phyloP scores from a whole-genome alignment of 2,888 invertebrate species.

The Eupeodes luniger region DNA sequence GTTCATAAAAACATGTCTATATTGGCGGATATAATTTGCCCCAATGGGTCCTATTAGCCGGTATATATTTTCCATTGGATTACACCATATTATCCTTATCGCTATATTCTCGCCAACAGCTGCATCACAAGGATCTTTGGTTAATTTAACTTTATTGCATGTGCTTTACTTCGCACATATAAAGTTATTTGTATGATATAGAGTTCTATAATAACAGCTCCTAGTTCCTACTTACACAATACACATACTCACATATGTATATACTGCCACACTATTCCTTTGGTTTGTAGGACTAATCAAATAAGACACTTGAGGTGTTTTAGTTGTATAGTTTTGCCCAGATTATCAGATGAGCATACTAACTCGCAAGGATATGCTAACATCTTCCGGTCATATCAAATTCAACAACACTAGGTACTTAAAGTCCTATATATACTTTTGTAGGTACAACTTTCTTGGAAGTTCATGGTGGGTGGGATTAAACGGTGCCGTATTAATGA shows the following conservation, averaged over 20 bases:
- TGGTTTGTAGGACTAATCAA: constrained; percentile 53
- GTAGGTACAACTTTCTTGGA: too few species aligned
- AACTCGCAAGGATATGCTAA: constrained; percentile 69
- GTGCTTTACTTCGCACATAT: neutral
- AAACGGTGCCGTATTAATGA: too few species aligned
- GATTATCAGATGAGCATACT: constrained; percentile 72
- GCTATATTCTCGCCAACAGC: constrained; percentile 56
- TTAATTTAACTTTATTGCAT: constrained; percentile 71
- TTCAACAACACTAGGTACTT: constrained; percentile 29
- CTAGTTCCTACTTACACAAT: neutral
- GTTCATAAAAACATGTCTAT: constrained; percentile 15
- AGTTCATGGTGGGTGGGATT: too few species aligned
- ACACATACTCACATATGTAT: neutral
- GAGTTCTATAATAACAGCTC: neutral
- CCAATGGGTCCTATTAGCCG: constrained; percentile 66
- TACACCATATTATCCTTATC: constrained; percentile 66
- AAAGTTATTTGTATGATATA: neutral
- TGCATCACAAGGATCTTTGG: constrained; percentile 63
- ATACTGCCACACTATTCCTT: constrained; percentile 5
- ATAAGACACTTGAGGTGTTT: constrained; percentile 63
- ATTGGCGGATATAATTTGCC: constrained; percentile 62
- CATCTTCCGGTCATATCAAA: constrained; percentile 69
- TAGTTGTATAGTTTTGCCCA: constrained; percentile 55
- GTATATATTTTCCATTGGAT: constrained; percentile 67
- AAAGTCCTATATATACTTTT: too few species aligned